These are phyloP conservation scores for Henricia sp. DNA, from an alignment of 53 echinoderm and acorn worm species.

Conservation along the genomic window DNA sequence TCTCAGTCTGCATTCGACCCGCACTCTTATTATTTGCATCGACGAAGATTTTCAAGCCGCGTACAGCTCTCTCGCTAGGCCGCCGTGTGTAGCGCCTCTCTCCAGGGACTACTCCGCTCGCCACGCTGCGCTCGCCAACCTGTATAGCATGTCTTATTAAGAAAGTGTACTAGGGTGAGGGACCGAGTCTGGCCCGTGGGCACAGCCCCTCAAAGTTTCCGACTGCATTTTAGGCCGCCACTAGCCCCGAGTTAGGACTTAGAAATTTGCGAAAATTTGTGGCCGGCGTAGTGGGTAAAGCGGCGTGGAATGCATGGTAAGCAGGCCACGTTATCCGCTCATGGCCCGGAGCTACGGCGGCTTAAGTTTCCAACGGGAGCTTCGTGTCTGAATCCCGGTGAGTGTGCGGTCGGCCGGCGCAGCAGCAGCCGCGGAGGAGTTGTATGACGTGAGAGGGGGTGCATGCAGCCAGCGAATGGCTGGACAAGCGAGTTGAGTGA, in stretches of 20 bases:
- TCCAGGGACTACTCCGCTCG: slow-evolving; percentile 31
- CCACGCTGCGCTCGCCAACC: slow-evolving; percentile 26
- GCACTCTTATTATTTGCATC: background rate
- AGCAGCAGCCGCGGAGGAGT: background rate
- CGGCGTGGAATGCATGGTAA: slow-evolving; percentile 63
- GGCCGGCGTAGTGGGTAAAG: slow-evolving; percentile 44
- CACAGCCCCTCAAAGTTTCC: slow-evolving; percentile 65
- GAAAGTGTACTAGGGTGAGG: slow-evolving; percentile 46
- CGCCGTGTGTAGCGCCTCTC: slow-evolving; percentile 25
- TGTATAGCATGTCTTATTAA: slow-evolving; percentile 38
- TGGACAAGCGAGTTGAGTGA: background rate
- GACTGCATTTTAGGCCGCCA: slow-evolving; percentile 65
- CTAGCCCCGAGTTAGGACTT: slow-evolving; percentile 61
- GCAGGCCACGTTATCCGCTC: slow-evolving; percentile 54
- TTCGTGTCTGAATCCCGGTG: slow-evolving; percentile 46
- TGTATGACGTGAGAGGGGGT: background rate
- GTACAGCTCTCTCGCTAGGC: slow-evolving; percentile 18
- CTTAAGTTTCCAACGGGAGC: slow-evolving; percentile 62
- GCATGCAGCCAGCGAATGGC: background rate
- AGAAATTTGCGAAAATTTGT: slow-evolving; percentile 52
- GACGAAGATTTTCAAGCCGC: slow-evolving; percentile 3
- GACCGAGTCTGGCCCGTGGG: slow-evolving; percentile 49
- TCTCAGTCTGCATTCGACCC: slow-evolving; percentile 1
- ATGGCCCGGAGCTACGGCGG: slow-evolving; percentile 55
- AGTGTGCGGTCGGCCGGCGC: background rate